A percentile compares a stretch with the other conserved stretches of the same genome.
Conservation (phyloP, 1,140 invertebrate genomes). For the Prorops nasuta region DNA sequence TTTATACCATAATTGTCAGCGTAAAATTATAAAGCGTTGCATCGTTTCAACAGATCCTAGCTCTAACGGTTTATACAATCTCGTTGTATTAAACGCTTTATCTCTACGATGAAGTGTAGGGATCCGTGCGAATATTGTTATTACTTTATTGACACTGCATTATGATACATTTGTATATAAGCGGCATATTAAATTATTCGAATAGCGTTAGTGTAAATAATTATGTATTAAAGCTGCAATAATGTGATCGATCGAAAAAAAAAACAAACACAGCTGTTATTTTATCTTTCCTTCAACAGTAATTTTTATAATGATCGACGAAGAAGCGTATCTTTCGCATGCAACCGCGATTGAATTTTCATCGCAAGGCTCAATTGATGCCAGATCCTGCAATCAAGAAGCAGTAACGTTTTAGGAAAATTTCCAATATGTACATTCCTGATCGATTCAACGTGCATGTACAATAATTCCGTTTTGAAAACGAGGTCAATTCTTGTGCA, state of each 20-base stretch:
- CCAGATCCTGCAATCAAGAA: too few relatives aligned
- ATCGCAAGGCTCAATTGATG: too few relatives aligned
- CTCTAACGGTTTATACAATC: slow-evolving; percentile 15
- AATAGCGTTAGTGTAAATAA: slow-evolving; percentile 43
- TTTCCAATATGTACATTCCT: too few relatives aligned
- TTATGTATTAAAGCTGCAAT: slow-evolving; percentile 37
- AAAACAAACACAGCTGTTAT: too few relatives aligned
- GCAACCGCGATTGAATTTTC: too few relatives aligned
- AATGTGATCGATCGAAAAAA: slow-evolving; percentile 47
- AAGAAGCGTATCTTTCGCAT: too few relatives aligned
- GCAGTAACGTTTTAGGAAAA: too few relatives aligned
- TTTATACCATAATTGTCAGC: slow-evolving; percentile 35
- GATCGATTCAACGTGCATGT: too few relatives aligned
- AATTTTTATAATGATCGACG: too few relatives aligned
- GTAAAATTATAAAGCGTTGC: slow-evolving; percentile 12
- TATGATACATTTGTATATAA: slow-evolving; percentile 30
- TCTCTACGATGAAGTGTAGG: slow-evolving; percentile 10
- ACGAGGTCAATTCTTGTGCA: too few relatives aligned
- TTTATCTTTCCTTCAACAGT: too few relatives aligned
- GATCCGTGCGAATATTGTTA: slow-evolving; percentile 16
- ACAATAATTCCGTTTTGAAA: too few relatives aligned
- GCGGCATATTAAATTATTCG: slow-evolving; percentile 39
- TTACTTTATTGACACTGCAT: slow-evolving; percentile 16
- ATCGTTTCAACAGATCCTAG: slow-evolving; percentile 22
- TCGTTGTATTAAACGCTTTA: slow-evolving; percentile 35